These are phyloP conservation scores for Neuroscelio doddi DNA, from an alignment of 2,888 invertebrate species.

Conservation along the genomic window DNA sequence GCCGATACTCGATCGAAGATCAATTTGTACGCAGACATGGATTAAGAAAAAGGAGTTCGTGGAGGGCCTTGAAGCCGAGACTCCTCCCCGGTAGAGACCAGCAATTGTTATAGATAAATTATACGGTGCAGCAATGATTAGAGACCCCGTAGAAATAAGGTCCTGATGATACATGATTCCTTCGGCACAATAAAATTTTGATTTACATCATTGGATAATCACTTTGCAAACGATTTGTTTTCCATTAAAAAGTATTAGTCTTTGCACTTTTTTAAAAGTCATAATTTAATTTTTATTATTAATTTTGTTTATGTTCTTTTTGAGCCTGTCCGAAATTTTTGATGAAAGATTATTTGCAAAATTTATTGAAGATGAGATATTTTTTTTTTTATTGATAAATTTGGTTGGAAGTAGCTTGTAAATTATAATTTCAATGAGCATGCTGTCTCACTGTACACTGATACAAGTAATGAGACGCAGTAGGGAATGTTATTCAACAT, in stretches of 20 bases:
- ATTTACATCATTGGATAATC: too few species aligned
- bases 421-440: background rate
- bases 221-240: too few species aligned
- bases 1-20: slow-evolving; percentile 22
- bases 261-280: too few species aligned
- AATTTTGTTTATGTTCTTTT: too few species aligned
- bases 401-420: too few species aligned
- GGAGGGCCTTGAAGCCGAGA: background rate
- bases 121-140: slow-evolving; percentile 18
- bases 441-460: slow-evolving; percentile 15
- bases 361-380: too few species aligned
- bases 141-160: slow-evolving; percentile 14
- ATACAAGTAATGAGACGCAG: slow-evolving; percentile 41
- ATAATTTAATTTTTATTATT: too few species aligned
- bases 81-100: background rate
- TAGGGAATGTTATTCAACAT: slow-evolving; percentile 52
- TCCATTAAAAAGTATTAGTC: too few species aligned
- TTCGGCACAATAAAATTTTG: too few species aligned
- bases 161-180: background rate
- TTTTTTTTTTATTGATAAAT: too few species aligned
- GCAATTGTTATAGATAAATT: slow-evolving; percentile 27
- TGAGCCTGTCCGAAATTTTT: too few species aligned
- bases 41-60: slow-evolving; percentile 1
- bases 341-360: too few species aligned
- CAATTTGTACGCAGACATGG: slow-evolving; percentile 23